Evolutionary conservation across 2,113 vertebrate genomes (phyloP).

Genomic region (Podarcis cretensis): DNA sequence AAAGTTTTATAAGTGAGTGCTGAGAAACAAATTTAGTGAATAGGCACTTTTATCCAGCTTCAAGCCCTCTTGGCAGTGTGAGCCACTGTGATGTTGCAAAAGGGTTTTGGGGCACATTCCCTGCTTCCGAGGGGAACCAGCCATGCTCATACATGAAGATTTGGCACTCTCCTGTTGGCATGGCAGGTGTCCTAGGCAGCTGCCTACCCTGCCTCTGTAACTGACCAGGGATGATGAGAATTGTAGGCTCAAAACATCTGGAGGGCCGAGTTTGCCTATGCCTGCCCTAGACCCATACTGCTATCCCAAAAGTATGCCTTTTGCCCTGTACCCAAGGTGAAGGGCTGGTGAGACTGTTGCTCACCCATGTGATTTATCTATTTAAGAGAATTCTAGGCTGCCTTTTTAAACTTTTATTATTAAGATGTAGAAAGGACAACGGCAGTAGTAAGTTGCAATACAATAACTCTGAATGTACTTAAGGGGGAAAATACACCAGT

Average conservation of each 20-base stretch:
- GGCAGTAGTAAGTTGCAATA: too few species aligned
- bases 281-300: not conserved
- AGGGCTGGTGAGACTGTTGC: not conserved
- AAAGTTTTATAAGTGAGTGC: conserved; percentile 58
- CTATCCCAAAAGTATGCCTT: not conserved
- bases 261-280: too few species aligned
- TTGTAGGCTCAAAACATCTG: too few species aligned
- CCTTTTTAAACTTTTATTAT: too few species aligned
- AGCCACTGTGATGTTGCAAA: not conserved
- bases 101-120: not conserved
- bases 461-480: too few species aligned
- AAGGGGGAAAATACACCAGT: too few species aligned
- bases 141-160: not conserved
- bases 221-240: not conserved
- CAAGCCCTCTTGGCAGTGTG: not conserved
- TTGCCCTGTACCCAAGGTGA: not conserved
- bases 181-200: too few species aligned
- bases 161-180: not conserved
- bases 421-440: too few species aligned
- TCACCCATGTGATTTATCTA: not conserved
- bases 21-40: conserved; percentile 47
- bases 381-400: too few species aligned
- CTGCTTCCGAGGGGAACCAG: not conserved
- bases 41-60: conserved; percentile 25
- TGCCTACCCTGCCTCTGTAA: not conserved